Evolutionary conservation across 1,140 invertebrate genomes (phyloP), one percentile per base, ranked within the genome.

Genomic region (Heliconius melpomene): DNA sequence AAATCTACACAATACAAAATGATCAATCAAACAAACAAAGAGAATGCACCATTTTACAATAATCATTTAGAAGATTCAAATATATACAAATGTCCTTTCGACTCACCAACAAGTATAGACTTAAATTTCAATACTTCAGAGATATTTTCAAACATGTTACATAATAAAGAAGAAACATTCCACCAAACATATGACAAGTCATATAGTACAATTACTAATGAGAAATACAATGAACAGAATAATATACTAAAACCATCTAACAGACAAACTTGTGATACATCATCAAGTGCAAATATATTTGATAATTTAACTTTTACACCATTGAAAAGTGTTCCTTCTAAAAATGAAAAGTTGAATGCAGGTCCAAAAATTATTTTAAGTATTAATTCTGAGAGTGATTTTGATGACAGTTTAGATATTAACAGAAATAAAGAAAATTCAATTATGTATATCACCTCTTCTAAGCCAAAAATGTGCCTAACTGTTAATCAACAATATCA

Each of bases 221-320:
- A 83, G 6, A 87, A 84, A 70, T 66, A 80, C 32, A 81, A 84
- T 54, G 72, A 77, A 29, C 74, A 77, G n/a, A 81, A 84, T 26
- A 92, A 93, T 86, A 78, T 90, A 66, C 79, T 93, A 36, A 92
- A 93, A 85, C 88, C 90, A 52, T 91, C 87, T n/a, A 94, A 93
- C 74, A 92, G 88, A 75, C 88, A 89, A 83, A 75, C 20, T 23
- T 52, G 74, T 77, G 82, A 93, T 32, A 57, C 78, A 29, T 87
- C 78, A 29, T 87, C 89, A 57, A 79, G 78, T 38, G 75, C 85
- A 70, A 89, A 94, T 82, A 82, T 93, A 38, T 91, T 94, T 86
- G 93, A 94, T 80, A 93, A 94, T 83, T 80, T 94, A 6, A 89
- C 87, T 29, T 94, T 93, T 73, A 93, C 93, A 20, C 93, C 93